Evolutionary conservation across 2,113 vertebrate species (phyloP).

Genomic region (Megalops atlanticus): DNA sequence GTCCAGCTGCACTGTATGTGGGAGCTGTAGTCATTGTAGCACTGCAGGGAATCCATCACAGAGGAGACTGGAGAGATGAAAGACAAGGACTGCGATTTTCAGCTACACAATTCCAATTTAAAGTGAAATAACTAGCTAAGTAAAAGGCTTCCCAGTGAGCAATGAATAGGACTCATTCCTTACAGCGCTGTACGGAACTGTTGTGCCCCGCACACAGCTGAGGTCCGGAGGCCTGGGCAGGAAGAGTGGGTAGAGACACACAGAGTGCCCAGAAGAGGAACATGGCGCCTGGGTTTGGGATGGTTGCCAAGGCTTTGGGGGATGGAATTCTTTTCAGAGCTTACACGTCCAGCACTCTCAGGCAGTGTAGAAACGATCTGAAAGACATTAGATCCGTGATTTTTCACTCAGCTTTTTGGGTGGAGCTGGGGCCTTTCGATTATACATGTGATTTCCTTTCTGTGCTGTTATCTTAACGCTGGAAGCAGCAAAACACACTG

Average conservation of each 20-base stretch:
- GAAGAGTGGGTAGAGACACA: background rate
- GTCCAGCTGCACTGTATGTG: slow-evolving; percentile 68
- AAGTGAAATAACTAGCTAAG: too few species aligned
- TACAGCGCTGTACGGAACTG: background rate
- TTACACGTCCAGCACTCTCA: background rate
- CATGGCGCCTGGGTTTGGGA: background rate
- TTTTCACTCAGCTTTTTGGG: background rate
- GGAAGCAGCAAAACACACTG: too few species aligned
- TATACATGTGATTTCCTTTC: background rate
- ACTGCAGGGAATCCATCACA: slow-evolving; percentile 65
- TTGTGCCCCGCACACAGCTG: background rate
- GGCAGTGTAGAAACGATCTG: background rate
- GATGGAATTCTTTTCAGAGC: background rate
- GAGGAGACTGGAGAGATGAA: slow-evolving; percentile 54
- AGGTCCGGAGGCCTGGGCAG: background rate
- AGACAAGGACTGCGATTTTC: too few species aligned
- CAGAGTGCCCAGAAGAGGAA: slow-evolving; percentile 2
- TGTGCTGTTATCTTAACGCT: too few species aligned
- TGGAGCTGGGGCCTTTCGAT: too few species aligned
- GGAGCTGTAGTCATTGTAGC: slow-evolving; percentile 69
- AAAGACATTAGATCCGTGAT: background rate
- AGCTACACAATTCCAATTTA: too few species aligned
- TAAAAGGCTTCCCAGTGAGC: too few species aligned
- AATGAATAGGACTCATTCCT: too few species aligned
- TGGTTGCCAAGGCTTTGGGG: background rate